Evolutionary conservation across 2,113 vertebrate genomes (phyloP).

Genomic region (Rhinopomastus cyanomelas): DNA sequence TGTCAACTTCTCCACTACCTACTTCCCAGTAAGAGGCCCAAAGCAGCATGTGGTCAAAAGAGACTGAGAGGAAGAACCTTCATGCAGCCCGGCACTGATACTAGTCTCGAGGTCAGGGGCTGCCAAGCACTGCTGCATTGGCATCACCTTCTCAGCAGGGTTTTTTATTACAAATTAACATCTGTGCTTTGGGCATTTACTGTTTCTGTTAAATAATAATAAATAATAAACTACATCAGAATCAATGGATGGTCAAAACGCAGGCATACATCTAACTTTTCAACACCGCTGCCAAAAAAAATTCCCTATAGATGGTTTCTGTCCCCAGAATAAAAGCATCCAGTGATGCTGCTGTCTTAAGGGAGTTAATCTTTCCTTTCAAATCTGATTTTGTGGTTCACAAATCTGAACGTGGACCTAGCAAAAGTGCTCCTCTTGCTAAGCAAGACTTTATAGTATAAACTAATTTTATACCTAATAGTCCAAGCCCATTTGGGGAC

Average conservation of each 20-base stretch:
- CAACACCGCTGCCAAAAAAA: background rate
- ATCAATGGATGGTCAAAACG: background rate
- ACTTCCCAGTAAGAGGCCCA: background rate
- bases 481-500: background rate
- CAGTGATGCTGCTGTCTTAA: background rate
- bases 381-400: background rate
- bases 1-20: background rate
- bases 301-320: background rate
- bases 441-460: background rate
- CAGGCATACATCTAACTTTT: background rate
- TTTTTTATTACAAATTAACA: background rate
- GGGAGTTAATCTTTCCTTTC: background rate
- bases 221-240: background rate
- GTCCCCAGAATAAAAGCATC: background rate
- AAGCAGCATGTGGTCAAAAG: too few species aligned
- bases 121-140: accelerated
- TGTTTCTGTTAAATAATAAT: background rate
- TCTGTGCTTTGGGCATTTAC: background rate
- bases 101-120: background rate
- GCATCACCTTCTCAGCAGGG: background rate
- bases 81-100: background rate
- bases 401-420: background rate
- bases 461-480: background rate
- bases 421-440: background rate
- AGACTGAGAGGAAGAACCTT: background rate